These are phyloP conservation scores for Pemphigus obesinymphae DNA, from an alignment of 1,140 invertebrate species.

Conservation along the genomic window DNA sequence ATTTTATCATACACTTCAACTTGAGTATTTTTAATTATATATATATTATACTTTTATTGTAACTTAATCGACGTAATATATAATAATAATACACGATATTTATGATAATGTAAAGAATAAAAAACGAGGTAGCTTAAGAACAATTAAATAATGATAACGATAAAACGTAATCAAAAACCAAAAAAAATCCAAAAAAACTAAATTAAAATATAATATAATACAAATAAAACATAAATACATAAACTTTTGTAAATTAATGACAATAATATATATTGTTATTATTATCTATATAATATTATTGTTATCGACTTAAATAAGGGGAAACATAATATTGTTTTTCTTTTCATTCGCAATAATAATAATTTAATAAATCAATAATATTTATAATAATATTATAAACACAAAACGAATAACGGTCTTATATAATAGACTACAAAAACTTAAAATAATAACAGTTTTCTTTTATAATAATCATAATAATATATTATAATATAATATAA, in stretches of 20 bases:
- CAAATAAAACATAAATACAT: too few relatives aligned
- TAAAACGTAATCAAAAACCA: not conserved
- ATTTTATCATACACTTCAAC: slow-evolving; percentile 29
- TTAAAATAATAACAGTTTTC: slow-evolving; percentile 39
- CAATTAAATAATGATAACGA: not conserved
- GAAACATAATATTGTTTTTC: slow-evolving; percentile 2
- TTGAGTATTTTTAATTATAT: slow-evolving; percentile 16
- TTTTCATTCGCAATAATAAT: not conserved
- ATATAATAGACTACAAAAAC: slow-evolving; percentile 34
- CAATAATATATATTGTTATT: too few relatives aligned
- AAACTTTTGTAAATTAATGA: too few relatives aligned
- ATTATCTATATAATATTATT: too few relatives aligned
- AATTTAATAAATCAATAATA: not conserved
- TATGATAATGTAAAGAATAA: slow-evolving; percentile 11
- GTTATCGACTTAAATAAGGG: not conserved
- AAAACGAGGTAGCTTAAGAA: not conserved
- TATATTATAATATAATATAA: slow-evolving; percentile 14
- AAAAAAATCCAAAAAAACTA: not conserved
- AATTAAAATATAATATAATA: not conserved
- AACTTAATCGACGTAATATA: slow-evolving; percentile 22
- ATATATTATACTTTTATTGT: too few relatives aligned
- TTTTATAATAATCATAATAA: too few relatives aligned
- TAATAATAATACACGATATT: not conserved
- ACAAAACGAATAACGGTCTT: slow-evolving; percentile 22
- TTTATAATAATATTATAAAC: not conserved